These are phyloP conservation scores for Fundulus diaphanus DNA, from an alignment of 2,797 vertebrate species.

Conservation along the genomic window DNA sequence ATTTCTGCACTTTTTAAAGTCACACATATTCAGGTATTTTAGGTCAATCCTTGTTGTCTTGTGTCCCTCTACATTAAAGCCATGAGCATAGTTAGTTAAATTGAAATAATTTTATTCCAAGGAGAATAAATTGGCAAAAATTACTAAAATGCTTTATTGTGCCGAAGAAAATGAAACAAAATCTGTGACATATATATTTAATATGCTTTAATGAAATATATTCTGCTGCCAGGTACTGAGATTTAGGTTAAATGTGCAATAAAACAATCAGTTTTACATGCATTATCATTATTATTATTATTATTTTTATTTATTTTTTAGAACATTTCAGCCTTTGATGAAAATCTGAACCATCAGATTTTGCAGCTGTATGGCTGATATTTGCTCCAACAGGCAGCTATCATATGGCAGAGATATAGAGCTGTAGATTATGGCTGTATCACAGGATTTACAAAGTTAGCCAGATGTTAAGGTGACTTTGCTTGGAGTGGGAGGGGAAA, in stretches of 20 bases:
- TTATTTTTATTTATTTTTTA: too few species aligned
- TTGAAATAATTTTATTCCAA: background rate
- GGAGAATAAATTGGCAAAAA: too few species aligned
- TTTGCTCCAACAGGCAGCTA: background rate
- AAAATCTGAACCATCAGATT: background rate
- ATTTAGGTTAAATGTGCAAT: background rate
- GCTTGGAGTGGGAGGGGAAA: conserved; percentile 11
- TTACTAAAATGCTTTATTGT: too few species aligned
- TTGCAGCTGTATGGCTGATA: background rate
- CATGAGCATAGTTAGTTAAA: background rate
- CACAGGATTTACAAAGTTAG: conserved; percentile 27
- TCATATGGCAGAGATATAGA: background rate
- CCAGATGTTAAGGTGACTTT: conserved; percentile 32
- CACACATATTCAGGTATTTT: background rate
- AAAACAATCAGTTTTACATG: too few species aligned
- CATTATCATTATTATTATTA: too few species aligned
- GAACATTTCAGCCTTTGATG: background rate
- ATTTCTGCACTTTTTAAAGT: background rate
- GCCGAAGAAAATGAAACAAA: background rate
- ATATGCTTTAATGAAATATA: background rate
- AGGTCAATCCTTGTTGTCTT: background rate
- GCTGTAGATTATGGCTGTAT: conserved; percentile 27
- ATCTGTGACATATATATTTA: background rate
- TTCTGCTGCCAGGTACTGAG: background rate
- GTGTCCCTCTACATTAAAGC: background rate